Evolutionary conservation across 2,113 vertebrate genomes (phyloP), one percentile per base, ranked within the genome.

Genomic region (Macquaria australasica): DNA sequence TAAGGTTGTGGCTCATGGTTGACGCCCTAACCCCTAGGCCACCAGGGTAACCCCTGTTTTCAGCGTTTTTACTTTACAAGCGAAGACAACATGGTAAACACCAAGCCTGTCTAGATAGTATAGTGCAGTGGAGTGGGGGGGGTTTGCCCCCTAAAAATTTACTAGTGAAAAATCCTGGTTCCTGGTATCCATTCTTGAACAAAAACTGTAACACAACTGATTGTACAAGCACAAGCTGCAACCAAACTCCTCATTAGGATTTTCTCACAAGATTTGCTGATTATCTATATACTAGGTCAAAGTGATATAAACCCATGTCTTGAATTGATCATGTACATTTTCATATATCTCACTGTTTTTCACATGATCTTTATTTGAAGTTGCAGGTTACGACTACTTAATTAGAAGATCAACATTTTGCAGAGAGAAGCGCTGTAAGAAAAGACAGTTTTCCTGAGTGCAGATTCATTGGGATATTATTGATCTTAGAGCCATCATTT

Each of bases 391-490:
- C 12, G 68, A 7, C 14, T 41, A 18, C 21, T 20, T 15, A 21
- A 5, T 41, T 64, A 48, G 5, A 77, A 41, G 1, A 20, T 53
- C 16, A 31, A 3, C 21, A 64, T 53, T 70, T 78, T 73, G 25
- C 20, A 67, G 15, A 11, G 20, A 31, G 31, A 25, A 50, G 4
- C 20, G 34, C 15, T 34, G 7, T 66, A 12, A 66, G 63, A n/a
- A 48, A 73, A 74, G 8, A 0, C 21, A 39, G 14, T 74, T 91
- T 79, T 90, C 50, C 73, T 84, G 76, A 85, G 58, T 79, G 62
- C 77, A 85, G 84, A 86, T 88, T 80, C 62, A 71, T 83, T 21
- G 70, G 23, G 76, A 82, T 67, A 84, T 89, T 79, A 79, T 59
- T 63, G 14, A 75, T 34, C 39, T 77, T 73, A 18, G 48, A 81